Evolutionary conservation across 2,113 vertebrate species (phyloP).

Genomic region (Hiodon alosoides): DNA sequence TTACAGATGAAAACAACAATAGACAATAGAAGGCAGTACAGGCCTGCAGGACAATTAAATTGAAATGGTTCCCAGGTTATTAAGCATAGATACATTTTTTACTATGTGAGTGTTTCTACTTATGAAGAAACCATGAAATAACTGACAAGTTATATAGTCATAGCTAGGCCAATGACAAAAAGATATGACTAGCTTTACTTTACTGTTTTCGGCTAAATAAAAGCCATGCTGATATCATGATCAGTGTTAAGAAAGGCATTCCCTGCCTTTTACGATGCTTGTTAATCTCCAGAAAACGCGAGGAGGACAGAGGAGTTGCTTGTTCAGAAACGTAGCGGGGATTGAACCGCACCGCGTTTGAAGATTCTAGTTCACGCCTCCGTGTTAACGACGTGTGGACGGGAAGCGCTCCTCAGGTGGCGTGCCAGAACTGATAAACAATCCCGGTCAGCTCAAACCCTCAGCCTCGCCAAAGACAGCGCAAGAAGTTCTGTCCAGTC

Average conservation of each 20-base stretch:
- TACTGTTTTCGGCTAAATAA: constrained; percentile 2
- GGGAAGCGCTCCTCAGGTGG: too few species aligned
- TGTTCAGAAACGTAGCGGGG: not conserved
- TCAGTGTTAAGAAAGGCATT: not conserved
- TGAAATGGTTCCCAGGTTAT: constrained; percentile 26
- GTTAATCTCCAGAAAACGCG: not conserved
- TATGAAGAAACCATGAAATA: constrained; percentile 2
- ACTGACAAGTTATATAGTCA: not conserved
- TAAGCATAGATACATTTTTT: constrained; percentile 2
- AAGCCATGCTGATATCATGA: not conserved
- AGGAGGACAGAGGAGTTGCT: not conserved
- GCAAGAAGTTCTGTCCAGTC: too few species aligned
- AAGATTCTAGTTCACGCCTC: not conserved
- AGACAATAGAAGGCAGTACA: constrained; percentile 18
- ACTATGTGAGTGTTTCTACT: not conserved
- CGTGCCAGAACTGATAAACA: not conserved
- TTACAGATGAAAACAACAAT: constrained; percentile 26
- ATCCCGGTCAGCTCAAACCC: not conserved
- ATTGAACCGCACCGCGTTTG: not conserved
- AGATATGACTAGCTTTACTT: not conserved
- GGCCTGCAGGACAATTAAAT: constrained; percentile 30
- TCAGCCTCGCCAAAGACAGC: too few species aligned
- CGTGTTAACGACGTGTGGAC: not conserved
- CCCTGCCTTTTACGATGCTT: not conserved
- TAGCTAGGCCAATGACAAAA: not conserved